A percentile compares a stretch with the other conserved stretches of the same genome.
phyloP scores from a whole-genome alignment of 2,113 vertebrate genomes.

The Elephas maximus region DNA sequence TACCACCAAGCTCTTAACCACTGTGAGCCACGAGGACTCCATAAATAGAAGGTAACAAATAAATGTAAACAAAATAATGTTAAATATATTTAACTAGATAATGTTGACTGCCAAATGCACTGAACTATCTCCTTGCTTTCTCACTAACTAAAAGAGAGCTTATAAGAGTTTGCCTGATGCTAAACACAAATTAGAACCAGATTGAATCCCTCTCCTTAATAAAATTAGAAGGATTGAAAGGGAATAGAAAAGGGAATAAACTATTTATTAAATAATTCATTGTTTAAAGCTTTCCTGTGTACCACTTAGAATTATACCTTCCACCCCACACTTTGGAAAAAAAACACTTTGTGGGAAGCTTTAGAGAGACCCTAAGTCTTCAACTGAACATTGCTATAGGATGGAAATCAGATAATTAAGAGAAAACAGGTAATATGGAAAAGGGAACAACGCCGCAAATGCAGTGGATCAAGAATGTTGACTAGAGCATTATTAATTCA shows the following conservation, averaged over 20 bases:
- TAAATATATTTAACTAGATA: slow-evolving; percentile 23
- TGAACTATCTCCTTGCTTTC: neutral
- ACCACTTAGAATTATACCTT: neutral
- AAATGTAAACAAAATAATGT: neutral
- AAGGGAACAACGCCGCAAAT: neutral
- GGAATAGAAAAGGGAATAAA: slow-evolving; percentile 14
- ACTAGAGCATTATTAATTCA: neutral
- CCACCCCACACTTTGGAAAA: neutral
- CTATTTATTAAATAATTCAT: neutral
- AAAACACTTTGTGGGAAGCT: neutral
- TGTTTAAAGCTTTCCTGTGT: neutral
- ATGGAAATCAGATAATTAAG: neutral
- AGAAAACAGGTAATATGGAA: neutral
- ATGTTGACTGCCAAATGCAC: neutral
- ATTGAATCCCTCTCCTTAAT: neutral
- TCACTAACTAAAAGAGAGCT: slow-evolving; percentile 16
- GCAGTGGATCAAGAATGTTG: neutral
- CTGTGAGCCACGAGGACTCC: too few species aligned
- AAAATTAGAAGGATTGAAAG: slow-evolving; percentile 16
- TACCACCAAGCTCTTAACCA: too few species aligned
- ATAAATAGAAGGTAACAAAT: neutral
- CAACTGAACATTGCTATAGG: neutral
- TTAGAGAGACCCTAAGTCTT: neutral
- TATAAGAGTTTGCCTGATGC: neutral
- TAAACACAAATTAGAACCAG: slow-evolving; percentile 20